phyloP scores from a whole-genome alignment of 2,113 vertebrate species.

The Scopus umbretta region DNA sequence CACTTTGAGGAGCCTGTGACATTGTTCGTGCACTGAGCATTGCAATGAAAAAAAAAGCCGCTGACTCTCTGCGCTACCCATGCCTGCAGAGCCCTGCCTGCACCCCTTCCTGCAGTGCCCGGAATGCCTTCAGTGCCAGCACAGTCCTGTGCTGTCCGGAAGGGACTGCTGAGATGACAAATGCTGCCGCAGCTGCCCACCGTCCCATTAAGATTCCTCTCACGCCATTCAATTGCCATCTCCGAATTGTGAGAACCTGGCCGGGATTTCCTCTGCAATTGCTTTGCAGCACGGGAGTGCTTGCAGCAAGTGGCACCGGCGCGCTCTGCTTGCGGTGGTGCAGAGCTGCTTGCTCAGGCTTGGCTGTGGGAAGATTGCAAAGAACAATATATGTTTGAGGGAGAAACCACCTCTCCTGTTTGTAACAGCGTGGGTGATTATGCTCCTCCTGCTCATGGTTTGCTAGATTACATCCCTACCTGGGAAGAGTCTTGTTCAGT shows the following conservation, averaged over 20 bases:
- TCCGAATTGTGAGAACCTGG: fast-evolving
- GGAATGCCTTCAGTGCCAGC: fast-evolving
- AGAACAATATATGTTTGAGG: background rate
- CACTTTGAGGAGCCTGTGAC: fast-evolving
- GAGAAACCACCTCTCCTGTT: background rate
- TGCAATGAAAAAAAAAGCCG: fast-evolving
- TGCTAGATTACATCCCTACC: background rate
- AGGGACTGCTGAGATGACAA: background rate
- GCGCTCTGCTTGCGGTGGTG: fast-evolving
- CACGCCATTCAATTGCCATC: fast-evolving
- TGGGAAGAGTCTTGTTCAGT: background rate
- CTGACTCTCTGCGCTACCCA: background rate
- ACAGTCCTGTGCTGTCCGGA: background rate
- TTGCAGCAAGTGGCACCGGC: background rate
- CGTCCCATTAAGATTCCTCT: background rate
- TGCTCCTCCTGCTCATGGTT: background rate
- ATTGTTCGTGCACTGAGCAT: background rate
- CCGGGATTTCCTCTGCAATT: background rate
- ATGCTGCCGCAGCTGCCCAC: background rate
- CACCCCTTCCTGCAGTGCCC: too few relatives aligned
- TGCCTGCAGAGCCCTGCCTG: fast-evolving
- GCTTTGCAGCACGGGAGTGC: background rate
- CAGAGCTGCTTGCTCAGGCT: background rate
- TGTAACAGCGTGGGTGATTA: fast-evolving
- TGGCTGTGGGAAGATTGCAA: too few relatives aligned